Conservation (phyloP, 2,797 vertebrate genomes). For the Clarias laeviceps region DNA sequence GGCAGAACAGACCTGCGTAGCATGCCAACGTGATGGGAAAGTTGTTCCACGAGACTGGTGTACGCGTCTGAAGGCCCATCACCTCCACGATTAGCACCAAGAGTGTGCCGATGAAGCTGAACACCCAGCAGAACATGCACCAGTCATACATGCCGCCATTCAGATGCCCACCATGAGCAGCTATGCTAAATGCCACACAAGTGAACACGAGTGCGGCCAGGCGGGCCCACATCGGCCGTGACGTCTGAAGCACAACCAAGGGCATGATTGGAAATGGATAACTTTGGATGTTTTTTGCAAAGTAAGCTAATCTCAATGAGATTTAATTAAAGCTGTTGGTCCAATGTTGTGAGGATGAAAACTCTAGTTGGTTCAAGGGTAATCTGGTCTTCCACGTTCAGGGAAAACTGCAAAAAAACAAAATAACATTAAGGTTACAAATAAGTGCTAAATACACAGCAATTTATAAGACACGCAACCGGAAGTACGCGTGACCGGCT, state of each 20-base stretch:
- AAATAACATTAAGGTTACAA: not conserved
- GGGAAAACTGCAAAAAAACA: slow-evolving; percentile 21
- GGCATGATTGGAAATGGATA: slow-evolving; percentile 68
- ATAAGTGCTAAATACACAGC: not conserved
- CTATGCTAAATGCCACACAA: slow-evolving; percentile 81
- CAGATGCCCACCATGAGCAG: slow-evolving; percentile 47
- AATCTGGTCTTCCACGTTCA: not conserved
- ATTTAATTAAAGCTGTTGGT: not conserved
- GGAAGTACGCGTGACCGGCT: no score
- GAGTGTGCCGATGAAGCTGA: slow-evolving; percentile 82
- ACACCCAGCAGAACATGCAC: slow-evolving; percentile 89
- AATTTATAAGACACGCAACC: not conserved
- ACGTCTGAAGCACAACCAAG: slow-evolving; percentile 60
- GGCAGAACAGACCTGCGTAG: slow-evolving; percentile 82
- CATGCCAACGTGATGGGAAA: slow-evolving; percentile 86
- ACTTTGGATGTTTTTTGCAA: not conserved
- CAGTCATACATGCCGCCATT: slow-evolving; percentile 65
- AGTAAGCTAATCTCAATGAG: not conserved
- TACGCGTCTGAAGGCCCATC: slow-evolving; percentile 72
- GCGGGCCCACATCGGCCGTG: slow-evolving; percentile 78
- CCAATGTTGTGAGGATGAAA: not conserved
- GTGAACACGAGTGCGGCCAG: slow-evolving; percentile 78
- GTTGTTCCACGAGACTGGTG: slow-evolving; percentile 85
- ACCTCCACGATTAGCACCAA: slow-evolving; percentile 83
- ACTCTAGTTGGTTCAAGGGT: not conserved